Evolutionary conservation across 2,888 invertebrate species (phyloP).

Genomic region (Cordylochernes scorpioides): DNA sequence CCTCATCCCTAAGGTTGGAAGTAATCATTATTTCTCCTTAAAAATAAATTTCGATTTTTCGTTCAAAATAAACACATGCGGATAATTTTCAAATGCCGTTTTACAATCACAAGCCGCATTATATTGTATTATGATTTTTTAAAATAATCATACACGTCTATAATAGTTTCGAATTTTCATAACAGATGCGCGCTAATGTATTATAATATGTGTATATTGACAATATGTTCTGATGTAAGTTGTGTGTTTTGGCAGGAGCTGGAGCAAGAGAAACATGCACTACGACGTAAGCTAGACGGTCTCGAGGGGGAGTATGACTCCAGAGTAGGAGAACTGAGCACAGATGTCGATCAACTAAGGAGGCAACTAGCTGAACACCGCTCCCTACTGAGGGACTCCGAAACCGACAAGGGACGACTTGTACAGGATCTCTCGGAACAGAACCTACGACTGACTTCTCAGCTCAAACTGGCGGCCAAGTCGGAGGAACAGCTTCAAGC

Average conservation of each 20-base stretch:
- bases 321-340: conserved; percentile 55
- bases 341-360: conserved; percentile 53
- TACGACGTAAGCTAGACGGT: conserved; percentile 54
- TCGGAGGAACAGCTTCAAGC: conserved; percentile 48
- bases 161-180: no score
- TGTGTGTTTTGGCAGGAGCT: conserved; percentile 36
- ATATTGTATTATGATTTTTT: no score
- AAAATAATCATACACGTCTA: no score
- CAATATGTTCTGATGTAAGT: no score
- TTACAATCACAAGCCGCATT: no score
- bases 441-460: conserved; percentile 54
- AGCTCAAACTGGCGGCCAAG: conserved; percentile 61
- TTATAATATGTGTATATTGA: no score
- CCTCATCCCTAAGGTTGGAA: no score
- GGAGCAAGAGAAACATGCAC: conserved; percentile 71
- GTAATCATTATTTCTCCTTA: no score
- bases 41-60: no score
- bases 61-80: no score
- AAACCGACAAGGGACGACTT: conserved; percentile 45
- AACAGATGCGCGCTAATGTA: no score
- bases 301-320: conserved; percentile 68
- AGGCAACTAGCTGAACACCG: conserved; percentile 37
- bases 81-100: no score
- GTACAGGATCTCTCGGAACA: conserved; percentile 63
- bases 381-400: conserved; percentile 16